Conservation (phyloP, 2,113 vertebrate genomes). For the Cettia cetti region DNA sequence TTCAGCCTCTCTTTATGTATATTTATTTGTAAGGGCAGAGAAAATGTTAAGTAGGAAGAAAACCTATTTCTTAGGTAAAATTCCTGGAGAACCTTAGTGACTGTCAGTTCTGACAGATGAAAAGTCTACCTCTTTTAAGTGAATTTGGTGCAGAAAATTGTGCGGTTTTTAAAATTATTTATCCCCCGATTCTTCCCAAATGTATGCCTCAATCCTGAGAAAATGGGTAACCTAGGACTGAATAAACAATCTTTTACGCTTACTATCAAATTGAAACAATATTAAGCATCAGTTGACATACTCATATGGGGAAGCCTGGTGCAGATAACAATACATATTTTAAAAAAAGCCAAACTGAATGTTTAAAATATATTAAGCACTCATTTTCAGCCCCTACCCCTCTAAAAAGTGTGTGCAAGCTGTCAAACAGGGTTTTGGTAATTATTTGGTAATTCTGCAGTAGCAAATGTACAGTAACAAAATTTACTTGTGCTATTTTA, state of each 20-base stretch:
- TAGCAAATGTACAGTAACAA: background rate
- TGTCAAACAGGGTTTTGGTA: background rate
- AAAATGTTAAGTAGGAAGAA: background rate
- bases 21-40: background rate
- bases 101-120: background rate
- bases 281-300: background rate
- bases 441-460: background rate
- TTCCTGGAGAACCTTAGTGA: background rate
- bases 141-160: background rate
- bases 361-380: background rate
- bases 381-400: rapidly evolving
- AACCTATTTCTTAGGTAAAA: background rate
- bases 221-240: background rate
- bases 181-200: background rate
- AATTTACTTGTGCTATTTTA: background rate
- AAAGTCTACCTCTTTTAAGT: background rate
- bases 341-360: background rate
- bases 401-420: background rate
- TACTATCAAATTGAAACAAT: background rate
- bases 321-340: background rate
- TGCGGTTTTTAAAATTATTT: background rate
- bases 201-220: background rate
- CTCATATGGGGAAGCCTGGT: background rate
- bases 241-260: background rate
- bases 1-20: background rate